These are phyloP conservation scores for Athene cunicularia DNA, from an alignment of 2,113 vertebrate genomes.

Conservation along the genomic window DNA sequence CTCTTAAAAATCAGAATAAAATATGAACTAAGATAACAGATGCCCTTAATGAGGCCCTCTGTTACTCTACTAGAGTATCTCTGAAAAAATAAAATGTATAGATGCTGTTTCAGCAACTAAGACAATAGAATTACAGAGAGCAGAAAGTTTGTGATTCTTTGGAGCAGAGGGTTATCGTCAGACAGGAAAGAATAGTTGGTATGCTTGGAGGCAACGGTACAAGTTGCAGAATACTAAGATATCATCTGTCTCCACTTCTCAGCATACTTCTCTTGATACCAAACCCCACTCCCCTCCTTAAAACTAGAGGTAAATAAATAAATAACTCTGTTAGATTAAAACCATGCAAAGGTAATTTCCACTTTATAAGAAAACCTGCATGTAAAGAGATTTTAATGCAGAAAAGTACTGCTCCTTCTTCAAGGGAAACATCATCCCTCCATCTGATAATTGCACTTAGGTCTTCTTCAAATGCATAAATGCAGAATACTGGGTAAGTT, in stretches of 20 bases:
- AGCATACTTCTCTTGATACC: background rate
- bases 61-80: conserved; percentile 49
- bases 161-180: conserved; percentile 19
- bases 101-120: conserved; percentile 65
- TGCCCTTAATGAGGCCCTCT: conserved; percentile 71
- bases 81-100: conserved; percentile 43
- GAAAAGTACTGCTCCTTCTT: background rate
- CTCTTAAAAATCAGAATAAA: conserved; percentile 76
- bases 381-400: background rate
- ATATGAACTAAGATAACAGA: conserved; percentile 73
- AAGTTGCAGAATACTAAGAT: background rate
- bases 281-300: background rate
- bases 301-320: conserved; percentile 3
- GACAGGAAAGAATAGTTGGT: background rate
- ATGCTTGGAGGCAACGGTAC: background rate
- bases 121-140: conserved; percentile 40
- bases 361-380: background rate
- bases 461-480: background rate
- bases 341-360: background rate
- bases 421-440: background rate
- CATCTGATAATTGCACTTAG: background rate
- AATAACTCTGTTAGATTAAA: background rate
- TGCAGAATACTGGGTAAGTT: background rate
- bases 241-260: background rate
- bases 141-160: conserved; percentile 40